Evolutionary conservation across 2,888 invertebrate species (phyloP), one percentile per base, ranked within the genome.

Genomic region (Germaria angustata): DNA sequence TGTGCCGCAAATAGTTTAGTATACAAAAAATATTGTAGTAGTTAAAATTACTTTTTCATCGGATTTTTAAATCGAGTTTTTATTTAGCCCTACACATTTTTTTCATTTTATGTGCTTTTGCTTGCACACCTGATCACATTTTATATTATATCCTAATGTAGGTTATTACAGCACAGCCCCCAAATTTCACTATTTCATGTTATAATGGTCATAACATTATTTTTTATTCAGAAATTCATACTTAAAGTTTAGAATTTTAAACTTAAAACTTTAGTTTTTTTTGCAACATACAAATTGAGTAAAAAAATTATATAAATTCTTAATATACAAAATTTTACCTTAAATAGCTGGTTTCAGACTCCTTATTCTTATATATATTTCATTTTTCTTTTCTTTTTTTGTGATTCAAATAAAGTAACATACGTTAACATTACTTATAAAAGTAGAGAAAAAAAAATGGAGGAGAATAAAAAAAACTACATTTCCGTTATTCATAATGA

Each of bases 401-500:
- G 24, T 17, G 6, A 46, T 75, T 65, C 13, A 49, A 41, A 20
- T 61, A 15, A 46, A 69, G 44, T 69, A 72, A 72, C 79, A 79
- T 79, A 79, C 51, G 79, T 77, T 65, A 66, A 55, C 44, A 53
- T 36, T 69, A 57, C 63, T 44, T 46, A 39, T 46, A 55, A 11
- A 17, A 65, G 11, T 5, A 57, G 17, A 61, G 24, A 36, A 49
- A 61, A 22, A n/a, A 51, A 44, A 44, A 46, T n/a, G n/a, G 24
- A 51, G 34, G 5, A 71, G 15, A 63, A 51, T 36, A 59, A 53
- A 63, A 59, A 51, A 78, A 71, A n/a, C 4, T 44, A 78, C 73
- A 82, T 82, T 82, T 82, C 79, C 82, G 72, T 69, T 80, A 61
- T 51, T 9, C 51, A 77, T 84, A 84, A 80, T 78, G 77, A 77